Base-by-base conservation (phyloP, 2,797 vertebrate species). In the Eulemur mongoz region DNA sequence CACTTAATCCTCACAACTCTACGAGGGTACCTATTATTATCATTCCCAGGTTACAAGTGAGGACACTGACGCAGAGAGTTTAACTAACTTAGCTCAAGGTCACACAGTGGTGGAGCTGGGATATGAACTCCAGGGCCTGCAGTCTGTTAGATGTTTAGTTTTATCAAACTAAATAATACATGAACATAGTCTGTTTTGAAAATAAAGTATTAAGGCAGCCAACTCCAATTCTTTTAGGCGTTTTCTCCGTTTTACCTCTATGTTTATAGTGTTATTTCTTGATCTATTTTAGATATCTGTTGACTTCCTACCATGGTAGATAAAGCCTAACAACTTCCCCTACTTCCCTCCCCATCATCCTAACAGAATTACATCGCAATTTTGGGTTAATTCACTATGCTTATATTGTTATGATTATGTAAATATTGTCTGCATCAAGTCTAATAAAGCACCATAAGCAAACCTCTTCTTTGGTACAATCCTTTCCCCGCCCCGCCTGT, bases 381-480 rank as follows among this genome's bases (percentile, higher is more conserved):
- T 88, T 72, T 20, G 63, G 54, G 63, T 93, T 89, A 85, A 82
- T 89, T 86, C 50, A 38, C 52, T 88, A 48, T 40, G 65, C 88
- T 95, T 80, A 90, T 50, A 83, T 52, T 40, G 7, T 89, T 86
- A 93, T 48, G 17, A 10, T 86, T 83, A 93, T 59, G 14, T 94
- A 84, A 93, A 92, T 65, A 79, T 6, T 69, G n/a, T 69, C 48
- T 43, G n/a, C 65, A 72, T 57, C 81, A 78, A 92, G 54, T 88
- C 96, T 94, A 92, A 86, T 70, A 89, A 70, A 2, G 11, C 8
- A n/a, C 67, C 65, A 18, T 43, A 80, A 87, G 65, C 81, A 90
- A 91, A 69, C 67, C 80, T 95, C 72, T 57, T 85, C 81, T 85
- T 91, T 54, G 78, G 27, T 73, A 38, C 9, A 52, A 48, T 50